These are phyloP conservation scores for Catostylus mosaicus DNA, from an alignment of 30 jellyfish, hydroid and myxozoan species.

Conservation along the genomic window DNA sequence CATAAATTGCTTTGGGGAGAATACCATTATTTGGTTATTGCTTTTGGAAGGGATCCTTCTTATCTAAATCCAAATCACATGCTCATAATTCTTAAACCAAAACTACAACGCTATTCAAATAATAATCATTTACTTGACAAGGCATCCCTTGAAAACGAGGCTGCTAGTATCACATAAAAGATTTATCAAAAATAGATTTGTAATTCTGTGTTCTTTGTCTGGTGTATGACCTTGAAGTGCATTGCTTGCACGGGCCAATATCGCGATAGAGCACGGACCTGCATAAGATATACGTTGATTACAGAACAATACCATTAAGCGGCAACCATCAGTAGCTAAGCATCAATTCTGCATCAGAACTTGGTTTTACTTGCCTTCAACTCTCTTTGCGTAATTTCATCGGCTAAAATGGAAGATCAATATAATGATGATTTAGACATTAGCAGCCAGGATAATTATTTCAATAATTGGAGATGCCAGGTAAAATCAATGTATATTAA, in stretches of 20 bases:
- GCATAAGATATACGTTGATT: background rate
- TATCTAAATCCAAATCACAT: no score
- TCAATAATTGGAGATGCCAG: slow-evolving; percentile 8
- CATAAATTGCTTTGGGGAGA: no score
- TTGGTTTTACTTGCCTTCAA: background rate
- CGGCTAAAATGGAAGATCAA: background rate
- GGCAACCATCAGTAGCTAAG: background rate
- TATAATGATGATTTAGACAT: background rate
- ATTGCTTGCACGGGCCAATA: slow-evolving; percentile 18
- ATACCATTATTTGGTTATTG: no score
- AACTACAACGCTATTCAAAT: no score
- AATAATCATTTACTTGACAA: no score
- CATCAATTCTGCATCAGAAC: background rate
- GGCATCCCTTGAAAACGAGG: background rate
- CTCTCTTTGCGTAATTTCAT: background rate
- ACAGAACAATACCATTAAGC: background rate
- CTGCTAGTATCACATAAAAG: background rate
- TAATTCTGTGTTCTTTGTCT: background rate
- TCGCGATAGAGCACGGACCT: slow-evolving; percentile 18
- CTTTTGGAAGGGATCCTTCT: no score
- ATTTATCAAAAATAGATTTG: background rate
- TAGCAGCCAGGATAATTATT: background rate
- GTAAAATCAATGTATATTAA: background rate
- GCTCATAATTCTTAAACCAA: no score
- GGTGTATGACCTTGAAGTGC: background rate